Percentiles rank a stretch among this genome's conserved stretches.
phyloP scores from a whole-genome alignment of 2,888 invertebrate species.

The Scaeva pyrastri region DNA sequence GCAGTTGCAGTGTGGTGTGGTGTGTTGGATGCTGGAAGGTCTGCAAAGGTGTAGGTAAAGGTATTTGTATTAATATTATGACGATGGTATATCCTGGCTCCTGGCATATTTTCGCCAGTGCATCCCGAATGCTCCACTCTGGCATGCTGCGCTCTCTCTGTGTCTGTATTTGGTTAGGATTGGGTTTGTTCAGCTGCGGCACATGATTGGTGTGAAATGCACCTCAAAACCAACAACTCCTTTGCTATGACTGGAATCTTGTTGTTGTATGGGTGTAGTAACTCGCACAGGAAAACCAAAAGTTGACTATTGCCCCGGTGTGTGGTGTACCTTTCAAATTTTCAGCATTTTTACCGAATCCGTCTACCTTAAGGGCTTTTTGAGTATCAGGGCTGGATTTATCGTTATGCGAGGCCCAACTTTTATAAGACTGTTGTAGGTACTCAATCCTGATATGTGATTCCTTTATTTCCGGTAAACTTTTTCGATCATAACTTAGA shows the following conservation, averaged over 20 bases:
- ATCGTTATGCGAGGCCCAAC: not conserved
- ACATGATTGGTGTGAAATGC: slow-evolving; percentile 50
- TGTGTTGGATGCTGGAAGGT: slow-evolving; percentile 3
- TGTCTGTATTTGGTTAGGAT: not conserved
- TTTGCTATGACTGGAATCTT: too few species aligned
- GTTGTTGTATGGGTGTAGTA: not conserved
- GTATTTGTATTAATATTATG: too few species aligned
- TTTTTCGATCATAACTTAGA: too few species aligned
- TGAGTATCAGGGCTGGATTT: not conserved
- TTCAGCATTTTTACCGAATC: slow-evolving; percentile 52
- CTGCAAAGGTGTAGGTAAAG: not conserved
- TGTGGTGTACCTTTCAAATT: slow-evolving; percentile 66
- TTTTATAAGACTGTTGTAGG: too few species aligned
- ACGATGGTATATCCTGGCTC: slow-evolving; percentile 61
- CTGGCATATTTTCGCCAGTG: slow-evolving; percentile 51
- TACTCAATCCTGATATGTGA: too few species aligned
- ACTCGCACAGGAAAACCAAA: slow-evolving; percentile 44
- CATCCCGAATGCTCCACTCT: slow-evolving; percentile 14
- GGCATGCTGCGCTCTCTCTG: slow-evolving; percentile 11
- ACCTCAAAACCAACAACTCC: slow-evolving; percentile 18
- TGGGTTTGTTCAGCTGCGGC: not conserved
- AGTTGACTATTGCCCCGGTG: slow-evolving; percentile 64
- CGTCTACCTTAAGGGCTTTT: not conserved
- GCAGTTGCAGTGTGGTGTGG: not conserved
- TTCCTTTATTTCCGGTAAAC: too few species aligned